Evolutionary conservation across 37 sponge, comb jelly and placozoan genomes (phyloP), one percentile per base, ranked within the genome.

Genomic region (Hormiphora californensis): DNA sequence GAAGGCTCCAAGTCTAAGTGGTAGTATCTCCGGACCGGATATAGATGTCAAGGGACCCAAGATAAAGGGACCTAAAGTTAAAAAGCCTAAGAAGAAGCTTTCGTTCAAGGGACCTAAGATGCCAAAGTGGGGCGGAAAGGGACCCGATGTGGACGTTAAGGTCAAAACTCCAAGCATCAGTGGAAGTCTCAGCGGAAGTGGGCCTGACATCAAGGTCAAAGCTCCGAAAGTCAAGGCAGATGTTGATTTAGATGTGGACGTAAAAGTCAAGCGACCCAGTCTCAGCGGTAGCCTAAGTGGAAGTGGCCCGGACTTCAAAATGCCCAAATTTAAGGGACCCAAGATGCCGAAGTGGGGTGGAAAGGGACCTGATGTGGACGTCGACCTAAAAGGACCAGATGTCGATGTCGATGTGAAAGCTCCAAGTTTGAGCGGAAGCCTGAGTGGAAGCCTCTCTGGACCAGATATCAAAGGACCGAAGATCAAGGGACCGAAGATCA

Each of bases 151-250:
- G n/a, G n/a, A n/a, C n/a, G n/a, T n/a, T n/a, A n/a, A n/a, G n/a
- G n/a, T n/a, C n/a, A n/a, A n/a, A n/a, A n/a, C n/a, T n/a, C n/a
- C n/a, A n/a, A n/a, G n/a, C n/a, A n/a, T n/a, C n/a, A n/a, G n/a
- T n/a, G n/a, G n/a, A n/a, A n/a, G n/a, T n/a, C n/a, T n/a, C n/a
- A n/a, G n/a, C n/a, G n/a, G n/a, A n/a, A 4, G 28, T n/a, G 81
- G 43, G 4, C 46, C 35, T 73, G 81, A 73, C 23, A 28, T 73
- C 22, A 28, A 73, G 9, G 17, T 73, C 25, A 37, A 37, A 19
- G 81, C 25, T 73, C 35, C 81, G 21, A 57, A 57, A 15, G n/a
- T 57, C 61, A 57, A 57, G 23, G 81, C 44, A 27, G 81, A 73
- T 73, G 44, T 33, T 40, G 44, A 73, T 39, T 19, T 73, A 22